Conservation (phyloP, 2,888 invertebrate species). For the Idaea aversata region DNA sequence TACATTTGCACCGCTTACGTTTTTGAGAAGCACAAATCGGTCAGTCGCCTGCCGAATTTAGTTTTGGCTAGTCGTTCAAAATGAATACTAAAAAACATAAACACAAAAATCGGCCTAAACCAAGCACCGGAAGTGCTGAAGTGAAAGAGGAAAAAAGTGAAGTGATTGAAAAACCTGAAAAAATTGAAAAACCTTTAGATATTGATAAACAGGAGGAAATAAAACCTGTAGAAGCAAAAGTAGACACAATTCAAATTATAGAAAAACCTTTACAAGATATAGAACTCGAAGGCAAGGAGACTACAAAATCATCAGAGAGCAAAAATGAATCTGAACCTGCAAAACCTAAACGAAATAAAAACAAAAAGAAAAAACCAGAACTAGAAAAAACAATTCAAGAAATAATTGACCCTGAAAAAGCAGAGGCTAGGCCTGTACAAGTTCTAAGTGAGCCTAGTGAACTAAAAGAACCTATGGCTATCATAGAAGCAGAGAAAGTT, state of each 20-base stretch:
- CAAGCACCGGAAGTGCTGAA: slow-evolving; percentile 36
- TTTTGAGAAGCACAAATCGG: slow-evolving; percentile 57
- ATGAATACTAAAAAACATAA: slow-evolving; percentile 69
- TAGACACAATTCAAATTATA: slow-evolving; percentile 29
- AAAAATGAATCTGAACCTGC: slow-evolving; percentile 50
- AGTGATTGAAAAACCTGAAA: slow-evolving; percentile 24
- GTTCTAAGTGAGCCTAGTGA: slow-evolving; percentile 13
- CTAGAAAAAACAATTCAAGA: slow-evolving; percentile 26
- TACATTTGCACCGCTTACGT: slow-evolving; percentile 63
- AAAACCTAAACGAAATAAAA: slow-evolving; percentile 72
- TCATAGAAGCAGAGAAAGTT: slow-evolving; percentile 16
- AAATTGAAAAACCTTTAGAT: slow-evolving; percentile 29
- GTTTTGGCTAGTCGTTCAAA: slow-evolving; percentile 54
- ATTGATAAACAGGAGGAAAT: slow-evolving; percentile 16
- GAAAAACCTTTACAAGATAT: slow-evolving; percentile 37
- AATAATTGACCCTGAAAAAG: neutral
- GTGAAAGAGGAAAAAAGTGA: slow-evolving; percentile 22
- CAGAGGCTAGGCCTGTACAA: slow-evolving; percentile 5
- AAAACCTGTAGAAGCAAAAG: slow-evolving; percentile 25
- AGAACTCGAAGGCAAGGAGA: slow-evolving; percentile 26
- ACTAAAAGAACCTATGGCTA: slow-evolving; percentile 15
- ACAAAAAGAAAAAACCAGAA: slow-evolving; percentile 64
- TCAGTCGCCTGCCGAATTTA: slow-evolving; percentile 66
- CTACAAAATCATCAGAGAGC: slow-evolving; percentile 25
- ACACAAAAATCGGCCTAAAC: slow-evolving; percentile 59